Evolutionary conservation across 1,140 invertebrate genomes (phyloP), one percentile per base, ranked within the genome.

Genomic region (Drosophila gunungcola): DNA sequence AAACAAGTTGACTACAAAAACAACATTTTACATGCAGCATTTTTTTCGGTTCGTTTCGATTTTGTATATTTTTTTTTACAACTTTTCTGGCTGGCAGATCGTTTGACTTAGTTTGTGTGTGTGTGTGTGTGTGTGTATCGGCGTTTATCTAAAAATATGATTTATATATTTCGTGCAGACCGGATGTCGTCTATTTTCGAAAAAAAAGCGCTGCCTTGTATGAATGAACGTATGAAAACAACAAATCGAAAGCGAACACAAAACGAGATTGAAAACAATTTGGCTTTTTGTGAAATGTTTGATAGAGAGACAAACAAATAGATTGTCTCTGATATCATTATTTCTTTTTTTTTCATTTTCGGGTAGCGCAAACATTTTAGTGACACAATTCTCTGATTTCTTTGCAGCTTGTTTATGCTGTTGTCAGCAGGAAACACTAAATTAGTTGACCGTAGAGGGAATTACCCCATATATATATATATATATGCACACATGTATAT

Each of bases 151-250:
- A 90, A 85, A 90, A 90, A 90, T 90, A 90, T 90, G 84, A 88
- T 88, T 88, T 90, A 85, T 90, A 90, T 81, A 73, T 83, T 80
- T 89, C 77, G 62, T 85, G 70, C 78, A 90, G 81, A 90, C 85
- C 85, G 85, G 85, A 90, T 90, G 88, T 91, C 73, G 88, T 91
- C 88, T 91, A 91, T 91, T 91, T 91, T 91, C 80, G 83, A 88
- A 80, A 54, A n/a, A n/a, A 61, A 48, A 78, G 32, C 53, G 41
- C 49, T 55, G 41, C 62, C 52, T 54, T 21, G 16, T 21, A 21
- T 21, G 52, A 60, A 78, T 73, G 67, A 78, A 78, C 78, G 76
- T 78, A 78, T 68, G 58, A 70, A 76, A 56, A 38, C 45, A 49
- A 32, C 38, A 63, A 54, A 61, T 63, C 72, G 36, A 57, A 73